Evolutionary conservation across 2,113 vertebrate genomes (phyloP).

Genomic region (Syngnathus floridae): DNA sequence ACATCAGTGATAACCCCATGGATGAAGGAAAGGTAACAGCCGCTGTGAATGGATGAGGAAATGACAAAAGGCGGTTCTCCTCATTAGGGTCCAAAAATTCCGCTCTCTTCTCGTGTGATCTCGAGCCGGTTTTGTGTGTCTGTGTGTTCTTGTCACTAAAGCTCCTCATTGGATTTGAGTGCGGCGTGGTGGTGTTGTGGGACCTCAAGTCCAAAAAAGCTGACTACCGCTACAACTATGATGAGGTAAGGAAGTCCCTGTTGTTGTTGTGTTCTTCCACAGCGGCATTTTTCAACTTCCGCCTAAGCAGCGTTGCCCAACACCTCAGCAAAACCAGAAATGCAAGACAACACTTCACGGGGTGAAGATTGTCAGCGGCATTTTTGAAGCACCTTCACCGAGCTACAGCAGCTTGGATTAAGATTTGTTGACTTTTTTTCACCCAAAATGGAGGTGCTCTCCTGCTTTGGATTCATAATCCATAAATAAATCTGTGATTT

Average conservation of each 20-base stretch:
- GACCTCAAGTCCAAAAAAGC: constrained; percentile 97
- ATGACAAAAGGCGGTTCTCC: too few species aligned
- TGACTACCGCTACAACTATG: constrained; percentile 94
- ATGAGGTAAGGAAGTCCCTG: constrained; percentile 78
- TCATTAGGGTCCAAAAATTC: too few species aligned
- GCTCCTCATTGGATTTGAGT: constrained; percentile 97
- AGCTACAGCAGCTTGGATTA: background rate
- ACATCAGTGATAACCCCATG: constrained; percentile 99
- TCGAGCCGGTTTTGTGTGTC: background rate
- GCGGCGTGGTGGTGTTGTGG: constrained; percentile 91
- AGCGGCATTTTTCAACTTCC: background rate
- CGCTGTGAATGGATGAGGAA: background rate
- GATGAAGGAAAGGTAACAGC: constrained; percentile 96
- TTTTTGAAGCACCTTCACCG: too few species aligned
- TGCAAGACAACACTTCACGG: background rate
- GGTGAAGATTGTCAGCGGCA: background rate
- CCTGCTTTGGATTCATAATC: too few species aligned
- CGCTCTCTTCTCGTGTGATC: too few species aligned
- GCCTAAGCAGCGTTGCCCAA: background rate
- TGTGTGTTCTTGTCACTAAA: constrained; percentile 56
- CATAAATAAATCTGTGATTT: too few species aligned
- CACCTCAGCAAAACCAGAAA: background rate
- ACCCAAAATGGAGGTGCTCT: too few species aligned
- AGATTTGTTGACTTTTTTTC: too few species aligned
- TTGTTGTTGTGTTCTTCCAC: constrained; percentile 6